These are phyloP conservation scores for Drosophila suzukii DNA, from an alignment of 1,140 invertebrate species.

Conservation along the genomic window DNA sequence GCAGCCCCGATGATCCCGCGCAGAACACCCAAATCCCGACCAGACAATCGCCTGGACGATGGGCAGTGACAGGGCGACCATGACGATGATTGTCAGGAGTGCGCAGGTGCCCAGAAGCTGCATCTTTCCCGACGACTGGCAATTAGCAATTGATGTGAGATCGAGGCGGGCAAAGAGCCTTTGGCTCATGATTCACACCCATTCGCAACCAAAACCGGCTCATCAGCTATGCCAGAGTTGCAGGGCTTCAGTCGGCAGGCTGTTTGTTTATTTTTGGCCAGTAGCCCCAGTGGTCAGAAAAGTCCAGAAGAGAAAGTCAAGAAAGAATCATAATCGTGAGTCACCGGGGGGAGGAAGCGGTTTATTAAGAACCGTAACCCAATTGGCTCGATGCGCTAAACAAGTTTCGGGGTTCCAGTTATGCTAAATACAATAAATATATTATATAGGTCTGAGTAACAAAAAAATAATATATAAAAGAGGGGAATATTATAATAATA, in stretches of 20 bases:
- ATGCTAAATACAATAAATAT: neutral
- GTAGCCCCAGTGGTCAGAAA: neutral
- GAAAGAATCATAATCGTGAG: conserved; percentile 7
- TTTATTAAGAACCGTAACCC: conserved; percentile 10
- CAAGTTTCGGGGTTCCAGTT: conserved; percentile 13
- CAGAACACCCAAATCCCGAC: conserved; percentile 10
- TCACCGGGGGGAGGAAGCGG: conserved; percentile 6
- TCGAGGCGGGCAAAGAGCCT: neutral
- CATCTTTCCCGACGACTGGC: conserved; percentile 9
- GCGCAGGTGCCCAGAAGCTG: conserved; percentile 22
- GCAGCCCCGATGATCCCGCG: conserved; percentile 23
- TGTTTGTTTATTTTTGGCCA: conserved; percentile 36
- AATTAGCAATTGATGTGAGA: conserved; percentile 10
- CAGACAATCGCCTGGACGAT: conserved; percentile 6
- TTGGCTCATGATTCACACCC: neutral
- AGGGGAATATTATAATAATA: neutral
- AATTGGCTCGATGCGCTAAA: conserved; percentile 3
- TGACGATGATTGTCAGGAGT: neutral
- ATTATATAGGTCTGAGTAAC: neutral
- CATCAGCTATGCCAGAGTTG: neutral
- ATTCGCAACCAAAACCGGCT: conserved; percentile 24
- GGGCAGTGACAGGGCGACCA: neutral
- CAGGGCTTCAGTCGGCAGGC: conserved; percentile 11
- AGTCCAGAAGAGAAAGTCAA: conserved; percentile 32
- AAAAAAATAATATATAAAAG: neutral